Evolutionary conservation across 2,113 vertebrate genomes (phyloP), one percentile per base, ranked within the genome.

Genomic region (Catharus fuscescens): DNA sequence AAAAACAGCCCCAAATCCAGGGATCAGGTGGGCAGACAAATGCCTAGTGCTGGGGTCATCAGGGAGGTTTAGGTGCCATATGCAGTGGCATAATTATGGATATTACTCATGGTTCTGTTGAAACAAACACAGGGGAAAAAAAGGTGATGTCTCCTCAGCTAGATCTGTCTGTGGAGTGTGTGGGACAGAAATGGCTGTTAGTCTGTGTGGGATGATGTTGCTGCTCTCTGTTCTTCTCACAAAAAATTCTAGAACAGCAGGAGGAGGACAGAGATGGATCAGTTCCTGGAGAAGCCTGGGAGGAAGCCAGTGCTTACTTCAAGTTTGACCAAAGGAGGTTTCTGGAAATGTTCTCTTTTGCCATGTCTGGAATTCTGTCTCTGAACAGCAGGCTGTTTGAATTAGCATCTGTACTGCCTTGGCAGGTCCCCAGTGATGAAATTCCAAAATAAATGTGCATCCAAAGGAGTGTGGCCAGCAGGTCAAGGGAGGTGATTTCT

Each of bases 91-190:
- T 72, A 92, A 94, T 95, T 96, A 69, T 3, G 7, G 31, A 12
- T 24, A 19, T 97, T 92, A 59, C 67, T 96, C 94, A 95, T 18
- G n/a, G 47, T 57, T 94, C 87, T 93, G 40, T 95, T 95, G 90
- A 92, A 92, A 83, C 44, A 93, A 92, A 90, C 73, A 94, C 88
- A 78, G 23, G 26, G 4, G 5, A 52, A 42, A 71, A 74, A 40
- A 25, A 28, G 36, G 61, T 92, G 62, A 17, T 92, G 66, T 90
- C 76, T 96, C 7, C 57, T 70, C 56, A 18, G 8, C 10, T 28
- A 53, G 56, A 53, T 94, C 34, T 80, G 5, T 87, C 72, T 81
- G 54, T 44, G 53, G 44, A 83, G 69, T 29, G 57, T 84, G 92
- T 92, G 77, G 88, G 88, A 93, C 92, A 96, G 80, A 60, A 92